Evolutionary conservation across 2,888 invertebrate species (phyloP), one percentile per base, ranked within the genome.

Genomic region (Polydrusus tereticollis): DNA sequence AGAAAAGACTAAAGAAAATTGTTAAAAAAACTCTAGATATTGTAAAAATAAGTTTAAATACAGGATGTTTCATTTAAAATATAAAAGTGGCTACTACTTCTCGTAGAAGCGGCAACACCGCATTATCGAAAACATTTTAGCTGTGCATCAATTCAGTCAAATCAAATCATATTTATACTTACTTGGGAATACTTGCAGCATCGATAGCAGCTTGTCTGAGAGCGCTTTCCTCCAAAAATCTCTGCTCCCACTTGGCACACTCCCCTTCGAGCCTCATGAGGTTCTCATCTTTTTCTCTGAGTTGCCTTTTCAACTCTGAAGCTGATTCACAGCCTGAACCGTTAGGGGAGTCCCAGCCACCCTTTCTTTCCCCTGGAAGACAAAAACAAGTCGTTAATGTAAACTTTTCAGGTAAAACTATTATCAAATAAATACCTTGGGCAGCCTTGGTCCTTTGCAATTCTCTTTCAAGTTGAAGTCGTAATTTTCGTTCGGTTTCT

Each of bases 391-490:
- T 4, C 29, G 7, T 29, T 29, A 29, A 29, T 29, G 4, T 5
- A 29, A 29, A 7, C 7, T 29, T 4, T 5, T 5, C 29, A 29
- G 29, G 4, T 29, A 29, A 29, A 29, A 4, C 29, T 29, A 36
- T 36, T 36, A 10, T 10, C 36, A 26, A 3, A 26, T 69, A 57
- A n/a, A 26, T 82, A 55, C 82, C 82, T 72, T 82, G 77, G 59
- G 80, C 76, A 70, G 80, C 81, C 76, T 86, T 84, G 43, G 84
- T 87, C 83, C 89, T 87, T 80, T 93, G 91, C 75, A 97, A 87
- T 85, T 97, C 96, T 79, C 92, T 90, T 85, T 97, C 96, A 21
- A 96, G 88, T 82, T 96, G 95, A 41, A 93, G 90, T 70, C 96
- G 88, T 76, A 97, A 88, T 83, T 94, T 94, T 78, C 93, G 89